phyloP scores from a whole-genome alignment of 2,888 invertebrate species.

The Dione vanillae region DNA sequence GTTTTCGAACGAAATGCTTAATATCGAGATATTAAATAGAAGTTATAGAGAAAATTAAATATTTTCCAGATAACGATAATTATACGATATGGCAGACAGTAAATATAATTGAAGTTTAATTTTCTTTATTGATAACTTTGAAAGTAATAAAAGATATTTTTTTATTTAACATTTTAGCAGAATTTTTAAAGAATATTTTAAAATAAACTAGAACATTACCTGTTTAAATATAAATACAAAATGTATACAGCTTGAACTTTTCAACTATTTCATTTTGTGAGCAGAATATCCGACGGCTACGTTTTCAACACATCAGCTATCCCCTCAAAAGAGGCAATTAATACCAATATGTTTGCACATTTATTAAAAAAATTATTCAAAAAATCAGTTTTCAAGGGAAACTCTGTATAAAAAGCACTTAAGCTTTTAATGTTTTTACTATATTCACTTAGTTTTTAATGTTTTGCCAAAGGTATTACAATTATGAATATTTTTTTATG shows the following conservation, averaged over 20 bases:
- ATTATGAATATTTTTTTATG: too few species aligned
- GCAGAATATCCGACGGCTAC: not conserved
- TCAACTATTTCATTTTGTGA: not conserved
- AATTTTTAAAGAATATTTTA: too few species aligned
- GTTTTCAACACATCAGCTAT: not conserved
- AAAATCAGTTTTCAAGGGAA: not conserved
- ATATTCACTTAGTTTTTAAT: not conserved
- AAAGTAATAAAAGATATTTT: too few species aligned
- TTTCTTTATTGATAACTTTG: too few species aligned
- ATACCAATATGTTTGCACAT: not conserved
- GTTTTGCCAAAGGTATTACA: too few species aligned
- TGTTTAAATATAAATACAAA: too few species aligned
- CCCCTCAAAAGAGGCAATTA: not conserved
- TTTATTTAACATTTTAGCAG: too few species aligned
- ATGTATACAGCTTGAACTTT: not conserved
- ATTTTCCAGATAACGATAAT: not conserved
- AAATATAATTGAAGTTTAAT: too few species aligned
- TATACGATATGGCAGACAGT: too few species aligned
- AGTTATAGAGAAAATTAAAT: not conserved
- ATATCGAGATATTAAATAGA: not conserved
- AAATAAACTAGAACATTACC: too few species aligned
- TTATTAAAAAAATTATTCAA: not conserved
- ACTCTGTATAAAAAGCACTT: not conserved
- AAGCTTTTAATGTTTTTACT: not conserved
- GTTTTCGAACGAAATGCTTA: not conserved